Conservation (phyloP, 2,113 vertebrate genomes). For the Tragelaphus buxtoni region DNA sequence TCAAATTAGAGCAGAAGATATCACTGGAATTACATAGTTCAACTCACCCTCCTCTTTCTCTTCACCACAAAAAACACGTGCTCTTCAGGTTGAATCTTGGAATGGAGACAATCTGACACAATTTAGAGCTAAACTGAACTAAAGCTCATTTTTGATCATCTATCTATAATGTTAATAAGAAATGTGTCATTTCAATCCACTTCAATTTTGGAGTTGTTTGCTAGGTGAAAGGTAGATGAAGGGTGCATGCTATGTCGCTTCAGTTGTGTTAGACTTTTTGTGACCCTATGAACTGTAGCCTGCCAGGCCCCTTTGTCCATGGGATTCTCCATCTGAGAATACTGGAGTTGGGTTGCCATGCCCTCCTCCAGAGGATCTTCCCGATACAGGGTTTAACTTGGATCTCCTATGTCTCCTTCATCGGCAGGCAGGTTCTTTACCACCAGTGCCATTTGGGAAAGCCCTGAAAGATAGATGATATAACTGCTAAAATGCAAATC, state of each 20-base stretch:
- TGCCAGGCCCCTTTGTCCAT: neutral
- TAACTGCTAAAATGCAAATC: neutral
- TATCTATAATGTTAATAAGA: neutral
- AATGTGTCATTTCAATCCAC: neutral
- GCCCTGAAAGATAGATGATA: neutral
- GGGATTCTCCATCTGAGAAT: neutral
- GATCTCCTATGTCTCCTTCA: neutral
- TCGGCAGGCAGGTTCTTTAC: neutral
- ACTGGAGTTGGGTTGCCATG: neutral
- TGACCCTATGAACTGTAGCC: too few relatives aligned
- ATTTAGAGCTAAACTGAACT: neutral
- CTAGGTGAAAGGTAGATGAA: neutral
- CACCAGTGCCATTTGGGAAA: neutral
- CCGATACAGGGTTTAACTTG: rapidly evolving
- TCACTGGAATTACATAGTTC: neutral
- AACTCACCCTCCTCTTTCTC: neutral
- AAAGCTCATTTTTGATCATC: neutral
- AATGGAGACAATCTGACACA: neutral
- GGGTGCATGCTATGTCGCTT: neutral
- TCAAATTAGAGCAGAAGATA: neutral
- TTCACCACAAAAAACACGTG: neutral
- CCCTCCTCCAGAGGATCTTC: neutral
- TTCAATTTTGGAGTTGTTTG: neutral
- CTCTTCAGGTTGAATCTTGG: neutral
- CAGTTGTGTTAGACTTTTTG: neutral